Conservation (phyloP, 35 echinoderm and acorn worm genomes). For the Antedon bifida region DNA sequence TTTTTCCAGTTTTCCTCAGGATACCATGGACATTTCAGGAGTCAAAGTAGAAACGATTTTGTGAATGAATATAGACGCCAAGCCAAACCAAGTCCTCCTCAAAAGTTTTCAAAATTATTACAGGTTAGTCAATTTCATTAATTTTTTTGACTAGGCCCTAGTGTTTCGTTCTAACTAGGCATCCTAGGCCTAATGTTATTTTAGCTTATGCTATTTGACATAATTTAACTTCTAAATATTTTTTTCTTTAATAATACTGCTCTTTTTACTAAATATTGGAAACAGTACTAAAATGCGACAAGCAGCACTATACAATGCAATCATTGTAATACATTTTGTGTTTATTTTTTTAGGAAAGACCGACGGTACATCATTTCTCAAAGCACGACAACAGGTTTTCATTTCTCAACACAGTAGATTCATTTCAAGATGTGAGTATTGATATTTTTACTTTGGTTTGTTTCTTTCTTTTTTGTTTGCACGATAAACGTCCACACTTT, state of each 20-base stretch:
- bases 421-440: slow-evolving; percentile 90
- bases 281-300: too few relatives aligned
- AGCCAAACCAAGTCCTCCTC: slow-evolving; percentile 86
- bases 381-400: slow-evolving; percentile 98
- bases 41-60: slow-evolving; percentile 85
- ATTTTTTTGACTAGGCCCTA: neutral
- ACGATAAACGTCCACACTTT: too few relatives aligned
- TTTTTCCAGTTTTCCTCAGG: slow-evolving; percentile 65
- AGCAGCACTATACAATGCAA: too few relatives aligned
- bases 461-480: too few relatives aligned
- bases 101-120: slow-evolving; percentile 54
- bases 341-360: slow-evolving; percentile 43
- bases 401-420: slow-evolving; percentile 84
- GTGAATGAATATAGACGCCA: slow-evolving; percentile 85
- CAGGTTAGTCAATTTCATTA: slow-evolving; percentile 20
- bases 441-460: too few relatives aligned
- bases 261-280: too few relatives aligned
- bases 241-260: too few relatives aligned
- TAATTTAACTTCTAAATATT: too few relatives aligned
- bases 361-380: slow-evolving; percentile 76
- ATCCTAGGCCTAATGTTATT: neutral
- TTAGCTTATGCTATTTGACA: slow-evolving; percentile 3
- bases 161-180: neutral
- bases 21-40: slow-evolving; percentile 90
- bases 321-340: too few relatives aligned